Base-by-base conservation (phyloP, 2,797 vertebrate genomes). In the Oreochromis grahami region DNA sequence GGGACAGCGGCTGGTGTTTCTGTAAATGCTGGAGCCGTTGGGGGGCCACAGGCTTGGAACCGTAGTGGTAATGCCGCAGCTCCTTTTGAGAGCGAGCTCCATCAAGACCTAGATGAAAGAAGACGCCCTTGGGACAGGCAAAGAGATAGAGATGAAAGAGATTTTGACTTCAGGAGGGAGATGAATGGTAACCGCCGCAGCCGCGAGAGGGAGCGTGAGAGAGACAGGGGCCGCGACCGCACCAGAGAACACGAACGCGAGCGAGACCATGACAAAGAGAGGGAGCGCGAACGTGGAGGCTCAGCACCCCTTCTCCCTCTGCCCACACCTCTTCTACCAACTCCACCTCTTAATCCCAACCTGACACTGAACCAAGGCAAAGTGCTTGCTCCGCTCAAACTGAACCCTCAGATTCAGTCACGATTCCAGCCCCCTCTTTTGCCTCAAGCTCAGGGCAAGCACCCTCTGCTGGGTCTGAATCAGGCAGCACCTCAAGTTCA, bases 71-170 rank as follows among this genome's bases (percentile, higher is more conserved):
- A 81, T 10, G 29, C 84, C 2, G 5, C 85, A 7, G 78, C 92
- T 0, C 63, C 94, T 78, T 98, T 98, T 92, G 98, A 97, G 76
- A 96, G 96, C 84, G 98, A 98, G 90, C 83, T 97, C 81, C 98
- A 98, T 90, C 98, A 98, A 96, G 99, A 99, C 96, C 97, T 99
- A 87, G 99, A 99, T 94, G 99, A 99, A 60, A 97, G 98, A 77
- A 97, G 98, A 90, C 97, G 98, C 85, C 97, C 97, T 19, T 99
- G 99, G 99, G 99, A 99, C 92, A 97, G 98, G 86, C 98, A 99
- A 80, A 97, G 98, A 93, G 98, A 99, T 94, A 96, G 98, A 78
- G 98, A 99, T 86, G 98, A 99, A 94, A 96, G 98, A 95, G 98
- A 98, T 95, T 97, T 98, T 95, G 98, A 98, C 95, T 99, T 99